Conservation (phyloP, 2,797 vertebrate genomes). For the Enteromius trimaculatus region DNA sequence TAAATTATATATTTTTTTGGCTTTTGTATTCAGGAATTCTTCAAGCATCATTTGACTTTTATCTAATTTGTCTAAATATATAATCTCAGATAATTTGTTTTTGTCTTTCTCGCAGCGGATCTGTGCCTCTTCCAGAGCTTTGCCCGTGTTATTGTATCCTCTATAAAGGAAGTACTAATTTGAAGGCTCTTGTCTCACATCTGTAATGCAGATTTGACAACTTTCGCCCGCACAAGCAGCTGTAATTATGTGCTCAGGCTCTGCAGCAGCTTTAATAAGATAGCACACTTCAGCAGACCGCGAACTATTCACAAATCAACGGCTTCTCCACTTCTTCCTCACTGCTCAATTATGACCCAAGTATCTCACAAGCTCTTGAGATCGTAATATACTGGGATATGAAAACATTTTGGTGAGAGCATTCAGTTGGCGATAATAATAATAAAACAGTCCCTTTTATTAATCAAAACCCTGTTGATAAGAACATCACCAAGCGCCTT, state of each 20-base stretch:
- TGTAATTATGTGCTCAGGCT: constrained; percentile 48
- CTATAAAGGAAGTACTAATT: constrained; percentile 22
- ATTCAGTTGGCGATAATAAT: constrained; percentile 17
- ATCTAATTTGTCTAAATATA: not conserved
- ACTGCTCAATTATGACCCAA: constrained; percentile 46
- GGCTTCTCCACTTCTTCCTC: constrained; percentile 37
- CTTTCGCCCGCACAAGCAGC: constrained; percentile 24
- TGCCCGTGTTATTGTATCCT: not conserved
- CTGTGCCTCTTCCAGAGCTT: not conserved
- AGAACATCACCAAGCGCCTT: not conserved
- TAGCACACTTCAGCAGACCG: constrained; percentile 45
- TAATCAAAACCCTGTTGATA: constrained; percentile 25
- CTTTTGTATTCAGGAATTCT: not conserved
- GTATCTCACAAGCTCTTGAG: constrained; percentile 15
- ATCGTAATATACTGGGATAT: not conserved
- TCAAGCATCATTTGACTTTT: not conserved
- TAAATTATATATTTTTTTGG: not conserved
- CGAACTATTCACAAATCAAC: constrained; percentile 48
- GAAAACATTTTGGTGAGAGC: constrained; percentile 41
- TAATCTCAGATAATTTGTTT: not conserved
- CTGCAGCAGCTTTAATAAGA: constrained; percentile 54
- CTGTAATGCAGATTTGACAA: constrained; percentile 43
- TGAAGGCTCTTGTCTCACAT: constrained; percentile 34
- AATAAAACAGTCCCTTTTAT: constrained; percentile 22
- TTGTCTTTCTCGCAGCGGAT: not conserved